Base-by-base conservation (phyloP, 2,797 vertebrate genomes). In the Lepilemur ruficaudatus region DNA sequence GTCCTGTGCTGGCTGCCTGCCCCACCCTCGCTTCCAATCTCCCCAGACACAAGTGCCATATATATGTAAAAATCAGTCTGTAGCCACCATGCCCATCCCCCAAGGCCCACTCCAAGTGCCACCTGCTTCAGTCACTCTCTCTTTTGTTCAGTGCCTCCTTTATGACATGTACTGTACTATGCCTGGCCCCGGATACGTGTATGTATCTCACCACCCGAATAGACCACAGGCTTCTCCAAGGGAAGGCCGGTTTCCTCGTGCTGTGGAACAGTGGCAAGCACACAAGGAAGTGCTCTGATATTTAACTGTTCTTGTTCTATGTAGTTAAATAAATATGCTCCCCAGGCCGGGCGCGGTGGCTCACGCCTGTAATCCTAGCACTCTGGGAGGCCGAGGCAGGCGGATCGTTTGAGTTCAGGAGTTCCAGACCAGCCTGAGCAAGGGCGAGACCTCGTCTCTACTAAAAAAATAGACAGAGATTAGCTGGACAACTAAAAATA, bases 251-350 rank as follows among this genome's bases (percentile, higher is more conserved):
- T 43, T 75, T 32, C 57, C 81, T 25, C 50, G 1, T 7, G 23
- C 1, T 10, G 1, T 5, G 38, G 17, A 17, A 30, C 1, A 18
- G 46, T 0, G 14, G n/a, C 41, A 7, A 11, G 46, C 89, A 3
- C 67, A 4, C 12, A 48, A 65, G 30, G 30, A 59, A 89, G 69
- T 25, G 41, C 30, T 55, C 7, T 46, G 10, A 14, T 23, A 32
- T 28, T 88, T 13, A 72, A 15, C 57, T 69, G 22, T 43, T 43
- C 38, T 41, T n/a, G n/a, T n/a, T n/a, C n/a, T n/a, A 9, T 46
- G 25, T 55, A 57, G n/a, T 43, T 48, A 69, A 35, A 35, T 67
- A 89, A 86, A 41, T 32, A 15, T 23, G n/a, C n/a, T n/a, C n/a
- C n/a, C n/a, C n/a, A n/a, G n/a, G n/a, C n/a, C n/a, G n/a, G n/a